phyloP scores from a whole-genome alignment of 2,888 invertebrate species.

The Cheilosia vernalis region DNA sequence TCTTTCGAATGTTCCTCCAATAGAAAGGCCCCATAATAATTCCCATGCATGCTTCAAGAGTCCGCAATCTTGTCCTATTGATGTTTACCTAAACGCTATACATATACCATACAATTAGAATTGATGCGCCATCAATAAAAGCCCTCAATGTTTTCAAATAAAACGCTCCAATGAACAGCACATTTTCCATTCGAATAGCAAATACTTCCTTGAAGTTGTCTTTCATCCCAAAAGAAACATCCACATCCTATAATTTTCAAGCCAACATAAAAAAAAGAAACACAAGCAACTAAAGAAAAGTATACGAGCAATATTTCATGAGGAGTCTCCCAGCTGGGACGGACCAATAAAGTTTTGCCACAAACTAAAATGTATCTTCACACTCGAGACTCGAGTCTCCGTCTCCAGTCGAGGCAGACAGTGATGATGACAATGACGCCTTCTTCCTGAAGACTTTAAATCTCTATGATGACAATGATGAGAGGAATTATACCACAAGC shows the following conservation, averaged over 20 bases:
- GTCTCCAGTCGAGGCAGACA: slow-evolving; percentile 24
- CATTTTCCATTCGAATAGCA: slow-evolving; percentile 16
- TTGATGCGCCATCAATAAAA: slow-evolving; percentile 4
- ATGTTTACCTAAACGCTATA: background rate
- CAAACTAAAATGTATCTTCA: slow-evolving; percentile 18
- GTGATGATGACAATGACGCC: slow-evolving; percentile 43
- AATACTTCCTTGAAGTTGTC: slow-evolving; percentile 3
- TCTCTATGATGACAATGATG: slow-evolving; percentile 27
- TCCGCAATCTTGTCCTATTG: background rate
- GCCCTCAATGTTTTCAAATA: slow-evolving; percentile 10
- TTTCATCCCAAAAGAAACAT: background rate
- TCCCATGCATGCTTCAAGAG: background rate
- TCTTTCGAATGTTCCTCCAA: too few relatives aligned
- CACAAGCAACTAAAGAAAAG: background rate
- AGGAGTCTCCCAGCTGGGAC: slow-evolving; percentile 34
- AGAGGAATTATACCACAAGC: slow-evolving; percentile 6
- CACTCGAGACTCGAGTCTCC: background rate
- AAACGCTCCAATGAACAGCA: slow-evolving; percentile 22
- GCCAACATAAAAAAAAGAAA: background rate
- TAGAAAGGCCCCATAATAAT: background rate
- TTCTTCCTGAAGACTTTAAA: background rate
- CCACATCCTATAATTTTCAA: slow-evolving; percentile 12
- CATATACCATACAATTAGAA: background rate
- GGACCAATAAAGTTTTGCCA: slow-evolving; percentile 38
- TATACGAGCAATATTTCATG: slow-evolving; percentile 31